Evolutionary conservation across 2,888 invertebrate species (phyloP).

Genomic region (Petrolisthes cinctipes): DNA sequence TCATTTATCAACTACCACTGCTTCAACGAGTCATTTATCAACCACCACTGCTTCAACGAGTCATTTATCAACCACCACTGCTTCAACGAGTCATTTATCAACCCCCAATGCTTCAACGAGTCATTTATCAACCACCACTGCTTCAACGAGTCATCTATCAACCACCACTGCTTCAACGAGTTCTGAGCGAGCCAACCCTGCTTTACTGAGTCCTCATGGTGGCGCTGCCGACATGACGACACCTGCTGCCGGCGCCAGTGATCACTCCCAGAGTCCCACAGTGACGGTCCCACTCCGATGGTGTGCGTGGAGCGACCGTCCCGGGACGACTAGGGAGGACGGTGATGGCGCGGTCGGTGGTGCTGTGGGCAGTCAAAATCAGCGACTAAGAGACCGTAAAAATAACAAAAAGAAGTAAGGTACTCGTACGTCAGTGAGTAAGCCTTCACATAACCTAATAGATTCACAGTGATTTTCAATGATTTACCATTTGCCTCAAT

Average conservation of each 20-base stretch:
- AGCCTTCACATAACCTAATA: conserved; percentile 3
- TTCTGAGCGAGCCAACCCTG: not conserved
- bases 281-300: not conserved
- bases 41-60: too few species aligned
- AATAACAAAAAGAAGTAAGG: conserved; percentile 2
- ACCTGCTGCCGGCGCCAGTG: not conserved
- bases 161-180: conserved; percentile 14
- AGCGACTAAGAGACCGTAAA: conserved; percentile 4
- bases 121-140: too few species aligned
- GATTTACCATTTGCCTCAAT: too few species aligned
- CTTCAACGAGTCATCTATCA: conserved; percentile 2
- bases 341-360: not conserved
- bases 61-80: too few species aligned
- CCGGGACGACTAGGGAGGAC: conserved; percentile 6
- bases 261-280: too few species aligned
- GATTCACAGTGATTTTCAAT: conserved; percentile 3
- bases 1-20: too few species aligned
- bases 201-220: not conserved
- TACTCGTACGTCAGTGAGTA: conserved; percentile 7
- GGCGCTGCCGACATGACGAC: conserved; percentile 8
- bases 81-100: too few species aligned
- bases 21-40: too few species aligned
- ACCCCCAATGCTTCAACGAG: not conserved
- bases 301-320: conserved; percentile 11
- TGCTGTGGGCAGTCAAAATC: not conserved